Percentiles rank a stretch among this genome's conserved stretches.
Evolutionary conservation across 2,888 invertebrate genomes (phyloP).

Genomic region (Margaritifera margaritifera): DNA sequence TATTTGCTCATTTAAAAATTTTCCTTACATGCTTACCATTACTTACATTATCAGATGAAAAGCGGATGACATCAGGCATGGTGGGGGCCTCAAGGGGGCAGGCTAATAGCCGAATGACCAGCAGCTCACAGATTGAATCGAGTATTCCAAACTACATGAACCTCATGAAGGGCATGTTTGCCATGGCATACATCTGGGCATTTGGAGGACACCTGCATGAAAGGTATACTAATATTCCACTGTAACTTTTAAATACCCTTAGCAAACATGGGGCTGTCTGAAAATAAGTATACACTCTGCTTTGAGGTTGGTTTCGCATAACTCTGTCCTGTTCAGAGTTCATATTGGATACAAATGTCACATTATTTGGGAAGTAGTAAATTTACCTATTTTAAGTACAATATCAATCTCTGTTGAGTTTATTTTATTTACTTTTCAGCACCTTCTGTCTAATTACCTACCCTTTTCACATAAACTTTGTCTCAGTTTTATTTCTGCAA

Average conservation of each 20-base stretch:
- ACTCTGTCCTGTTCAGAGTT: too few species aligned
- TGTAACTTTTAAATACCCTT: background rate
- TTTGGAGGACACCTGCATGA: conserved; percentile 71
- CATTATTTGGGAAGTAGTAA: too few species aligned
- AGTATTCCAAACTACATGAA: conserved; percentile 64
- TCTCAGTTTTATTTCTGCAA: too few species aligned
- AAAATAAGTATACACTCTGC: background rate
- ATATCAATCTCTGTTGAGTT: too few species aligned
- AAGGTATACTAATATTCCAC: conserved; percentile 45
- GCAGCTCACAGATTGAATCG: conserved; percentile 61
- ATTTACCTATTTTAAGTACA: too few species aligned
- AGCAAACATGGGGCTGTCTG: background rate
- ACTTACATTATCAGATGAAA: conserved; percentile 25
- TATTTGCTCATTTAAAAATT: too few species aligned
- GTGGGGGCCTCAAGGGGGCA: conserved; percentile 11
- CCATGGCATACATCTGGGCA: conserved; percentile 69
- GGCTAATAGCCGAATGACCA: conserved; percentile 56
- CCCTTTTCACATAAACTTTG: too few species aligned
- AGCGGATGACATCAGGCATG: conserved; percentile 38
- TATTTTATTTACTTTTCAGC: too few species aligned
- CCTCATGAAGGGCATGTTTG: conserved; percentile 67
- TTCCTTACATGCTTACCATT: too few species aligned
- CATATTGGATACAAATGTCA: too few species aligned
- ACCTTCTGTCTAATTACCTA: too few species aligned
- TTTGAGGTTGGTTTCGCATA: background rate